A percentile compares a stretch with the other conserved stretches of the same genome.
Evolutionary conservation across 2,113 vertebrate genomes (phyloP).

Genomic region (Elanus axillaris): DNA sequence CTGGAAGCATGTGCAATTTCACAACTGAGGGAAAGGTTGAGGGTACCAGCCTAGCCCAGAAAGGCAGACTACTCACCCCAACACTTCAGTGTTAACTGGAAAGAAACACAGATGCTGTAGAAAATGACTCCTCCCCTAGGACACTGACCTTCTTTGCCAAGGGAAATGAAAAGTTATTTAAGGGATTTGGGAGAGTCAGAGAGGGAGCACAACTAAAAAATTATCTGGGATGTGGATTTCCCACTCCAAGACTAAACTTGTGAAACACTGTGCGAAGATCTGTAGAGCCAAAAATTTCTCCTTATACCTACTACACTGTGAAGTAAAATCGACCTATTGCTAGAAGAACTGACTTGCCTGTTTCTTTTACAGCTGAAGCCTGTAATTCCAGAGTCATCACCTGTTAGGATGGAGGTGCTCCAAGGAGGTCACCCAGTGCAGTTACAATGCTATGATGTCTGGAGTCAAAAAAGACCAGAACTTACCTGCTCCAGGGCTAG

Average conservation of each 20-base stretch:
- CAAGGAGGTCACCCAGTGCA: not conserved
- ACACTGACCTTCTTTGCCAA: not conserved
- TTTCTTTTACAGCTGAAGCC: not conserved
- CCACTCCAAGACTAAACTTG: not conserved
- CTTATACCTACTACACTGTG: not conserved
- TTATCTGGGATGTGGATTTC: not conserved
- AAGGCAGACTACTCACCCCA: not conserved
- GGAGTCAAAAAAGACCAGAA: not conserved
- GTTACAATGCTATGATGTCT: not conserved
- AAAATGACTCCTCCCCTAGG: not conserved
- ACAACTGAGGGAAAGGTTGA: not conserved
- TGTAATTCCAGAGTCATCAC: not conserved
- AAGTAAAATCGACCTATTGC: not conserved
- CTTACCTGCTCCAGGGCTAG: not conserved
- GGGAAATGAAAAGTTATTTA: not conserved
- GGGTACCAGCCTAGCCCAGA: not conserved
- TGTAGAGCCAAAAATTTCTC: not conserved
- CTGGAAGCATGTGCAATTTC: not conserved
- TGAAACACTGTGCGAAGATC: not conserved
- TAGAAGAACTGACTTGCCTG: not conserved
- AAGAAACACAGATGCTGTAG: not conserved
- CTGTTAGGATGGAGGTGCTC: not conserved
- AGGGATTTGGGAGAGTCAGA: not conserved
- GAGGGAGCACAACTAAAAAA: not conserved
- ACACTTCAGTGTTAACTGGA: not conserved